These are phyloP conservation scores for Anastrepha ludens DNA, from an alignment of 1,140 invertebrate species.

Conservation along the genomic window DNA sequence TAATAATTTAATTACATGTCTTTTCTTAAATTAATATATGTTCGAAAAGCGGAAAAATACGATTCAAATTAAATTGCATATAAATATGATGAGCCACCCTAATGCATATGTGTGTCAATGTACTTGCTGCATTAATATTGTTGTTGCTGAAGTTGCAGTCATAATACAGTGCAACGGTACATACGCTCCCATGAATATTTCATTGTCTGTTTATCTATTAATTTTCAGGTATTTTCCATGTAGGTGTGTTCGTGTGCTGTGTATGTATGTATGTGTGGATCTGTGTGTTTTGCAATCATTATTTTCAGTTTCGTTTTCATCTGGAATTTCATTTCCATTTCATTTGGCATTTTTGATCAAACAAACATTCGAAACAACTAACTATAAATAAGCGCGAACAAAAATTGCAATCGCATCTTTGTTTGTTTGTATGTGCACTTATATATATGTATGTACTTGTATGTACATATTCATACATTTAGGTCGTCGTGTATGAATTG, in stretches of 20 bases:
- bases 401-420: background rate
- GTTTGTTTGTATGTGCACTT: too few species aligned
- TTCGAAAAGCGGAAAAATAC: too few species aligned
- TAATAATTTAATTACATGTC: too few species aligned
- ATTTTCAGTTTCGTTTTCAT: slow-evolving; percentile 47
- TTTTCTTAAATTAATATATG: too few species aligned
- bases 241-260: background rate
- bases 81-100: background rate
- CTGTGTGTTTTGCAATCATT: slow-evolving; percentile 41
- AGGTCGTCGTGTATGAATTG: background rate
- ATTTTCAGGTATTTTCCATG: background rate
- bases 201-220: background rate
- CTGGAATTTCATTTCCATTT: slow-evolving; percentile 44
- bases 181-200: background rate
- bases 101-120: background rate
- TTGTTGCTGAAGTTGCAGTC: background rate
- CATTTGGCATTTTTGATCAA: slow-evolving; percentile 31
- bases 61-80: too few species aligned
- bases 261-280: background rate
- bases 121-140: background rate
- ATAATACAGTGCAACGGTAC: background rate
- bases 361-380: slow-evolving; percentile 28
- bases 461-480: background rate
- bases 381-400: background rate
- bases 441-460: background rate